A percentile compares a stretch with the other conserved stretches of the same genome.
Conservation (phyloP, 2,113 vertebrate species). For the Apodemus speciosus region DNA sequence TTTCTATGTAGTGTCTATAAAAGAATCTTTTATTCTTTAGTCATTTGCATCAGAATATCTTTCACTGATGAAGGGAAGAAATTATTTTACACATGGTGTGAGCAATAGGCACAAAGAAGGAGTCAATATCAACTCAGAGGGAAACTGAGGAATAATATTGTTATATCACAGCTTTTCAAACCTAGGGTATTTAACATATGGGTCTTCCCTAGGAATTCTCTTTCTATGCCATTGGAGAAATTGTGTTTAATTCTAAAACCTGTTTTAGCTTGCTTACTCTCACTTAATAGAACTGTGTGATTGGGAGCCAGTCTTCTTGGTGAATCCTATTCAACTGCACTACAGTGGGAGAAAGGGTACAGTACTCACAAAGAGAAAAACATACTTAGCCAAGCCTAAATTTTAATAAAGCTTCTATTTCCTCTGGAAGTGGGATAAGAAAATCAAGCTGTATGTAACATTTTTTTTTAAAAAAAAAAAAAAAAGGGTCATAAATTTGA, state of each 20-base stretch:
- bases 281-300: neutral
- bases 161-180: neutral
- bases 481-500: neutral
- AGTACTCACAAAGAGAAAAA: constrained; percentile 1
- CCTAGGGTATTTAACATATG: neutral
- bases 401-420: constrained; percentile 34
- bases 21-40: neutral
- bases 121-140: neutral
- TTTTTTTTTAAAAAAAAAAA: too few relatives aligned
- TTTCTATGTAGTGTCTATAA: neutral
- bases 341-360: neutral
- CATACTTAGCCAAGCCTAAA: neutral
- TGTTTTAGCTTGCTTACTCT: neutral
- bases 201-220: neutral
- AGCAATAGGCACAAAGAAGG: neutral
- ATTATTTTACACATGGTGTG: neutral
- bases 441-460: neutral
- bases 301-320: neutral
- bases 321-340: neutral
- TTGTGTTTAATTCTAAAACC: neutral
- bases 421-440: neutral
- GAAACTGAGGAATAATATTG: neutral
- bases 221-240: neutral
- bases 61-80: constrained; percentile 16
- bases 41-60: neutral